Percentiles rank a stretch among this genome's conserved stretches.
Conservation (phyloP, 1,140 invertebrate species). For the Drosophila willistoni region DNA sequence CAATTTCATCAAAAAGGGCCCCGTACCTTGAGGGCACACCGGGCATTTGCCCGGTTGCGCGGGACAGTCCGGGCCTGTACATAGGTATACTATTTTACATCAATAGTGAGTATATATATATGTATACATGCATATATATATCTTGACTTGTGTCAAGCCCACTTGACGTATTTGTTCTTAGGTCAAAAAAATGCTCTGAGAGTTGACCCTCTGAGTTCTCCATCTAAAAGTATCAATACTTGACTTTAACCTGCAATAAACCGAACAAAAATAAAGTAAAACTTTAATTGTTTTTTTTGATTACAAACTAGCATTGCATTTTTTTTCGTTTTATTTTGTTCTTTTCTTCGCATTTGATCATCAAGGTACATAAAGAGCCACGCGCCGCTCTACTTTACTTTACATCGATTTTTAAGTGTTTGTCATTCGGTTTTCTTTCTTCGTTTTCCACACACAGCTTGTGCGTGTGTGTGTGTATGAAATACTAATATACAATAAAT, state of each 20-base stretch:
- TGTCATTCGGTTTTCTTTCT: neutral
- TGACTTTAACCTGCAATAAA: neutral
- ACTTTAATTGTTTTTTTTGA: slow-evolving; percentile 6
- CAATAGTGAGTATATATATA: too few relatives aligned
- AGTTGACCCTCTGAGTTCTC: too few relatives aligned
- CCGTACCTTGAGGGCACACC: too few relatives aligned
- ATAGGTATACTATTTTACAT: too few relatives aligned
- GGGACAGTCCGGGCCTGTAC: too few relatives aligned
- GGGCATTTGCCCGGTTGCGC: too few relatives aligned
- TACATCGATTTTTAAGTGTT: neutral
- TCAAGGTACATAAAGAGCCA: slow-evolving; percentile 49
- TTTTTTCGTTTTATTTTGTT: slow-evolving; percentile 31
- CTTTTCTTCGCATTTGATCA: neutral
- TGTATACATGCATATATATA: too few relatives aligned
- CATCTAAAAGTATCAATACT: too few relatives aligned
- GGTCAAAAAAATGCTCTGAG: too few relatives aligned
- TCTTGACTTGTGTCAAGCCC: too few relatives aligned
- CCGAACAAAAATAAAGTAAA: neutral
- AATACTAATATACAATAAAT: slow-evolving; percentile 9
- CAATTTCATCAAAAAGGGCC: too few relatives aligned
- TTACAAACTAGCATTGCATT: slow-evolving; percentile 44
- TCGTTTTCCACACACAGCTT: slow-evolving; percentile 9
- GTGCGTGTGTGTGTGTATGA: neutral
- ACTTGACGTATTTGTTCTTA: too few relatives aligned
- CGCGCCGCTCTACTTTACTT: neutral